Evolutionary conservation across 92 coral and sea anemone genomes (phyloP), one percentile per base, ranked within the genome.

Genomic region (Zoanthus gigantus): DNA sequence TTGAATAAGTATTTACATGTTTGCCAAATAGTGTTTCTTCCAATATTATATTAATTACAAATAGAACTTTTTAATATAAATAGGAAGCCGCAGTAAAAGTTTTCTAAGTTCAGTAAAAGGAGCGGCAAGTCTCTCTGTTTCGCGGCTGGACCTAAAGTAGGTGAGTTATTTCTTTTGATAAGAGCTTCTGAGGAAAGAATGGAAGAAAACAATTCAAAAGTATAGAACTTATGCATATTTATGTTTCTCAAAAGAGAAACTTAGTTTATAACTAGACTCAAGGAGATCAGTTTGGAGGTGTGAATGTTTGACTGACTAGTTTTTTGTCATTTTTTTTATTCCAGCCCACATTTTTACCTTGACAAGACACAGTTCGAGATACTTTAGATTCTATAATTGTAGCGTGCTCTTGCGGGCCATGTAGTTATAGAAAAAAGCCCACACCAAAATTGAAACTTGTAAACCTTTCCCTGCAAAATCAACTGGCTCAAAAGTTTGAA

Each of bases 1-100:
- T 44, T 46, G 65, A 81, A 81, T 81, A 58, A 81, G 44, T 81
- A 54, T 66, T 65, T 81, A 30, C 60, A 45, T 44, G 67, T 81
- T 81, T 65, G 58, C 42, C 66, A 81, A 81, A 81, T 57, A 81
- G 85, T 46, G 28, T 50, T 67, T 81, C 73, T 46, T 63, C 60
- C 73, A 81, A 67, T 81, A 45, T 66, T 66, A 81, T 81, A 74
- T 67, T 81, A 67, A 46, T 47, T 53, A 28, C 30, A 10, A 46
- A 81, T 63, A 44, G 45, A 67, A 46, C 74, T 81, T 65, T 81
- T 65, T 79, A 79, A 61, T 53, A 46, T 29, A 81, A 18, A 58
- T 67, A 61, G 42, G 18, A 29, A 52, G 37, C 46, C 63, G 45
- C 67, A 15, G 23, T 73, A 81, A 28, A 14, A 29, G 18, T 42